Evolutionary conservation across 2,797 vertebrate genomes (phyloP).

Genomic region (Crax fasciolata): DNA sequence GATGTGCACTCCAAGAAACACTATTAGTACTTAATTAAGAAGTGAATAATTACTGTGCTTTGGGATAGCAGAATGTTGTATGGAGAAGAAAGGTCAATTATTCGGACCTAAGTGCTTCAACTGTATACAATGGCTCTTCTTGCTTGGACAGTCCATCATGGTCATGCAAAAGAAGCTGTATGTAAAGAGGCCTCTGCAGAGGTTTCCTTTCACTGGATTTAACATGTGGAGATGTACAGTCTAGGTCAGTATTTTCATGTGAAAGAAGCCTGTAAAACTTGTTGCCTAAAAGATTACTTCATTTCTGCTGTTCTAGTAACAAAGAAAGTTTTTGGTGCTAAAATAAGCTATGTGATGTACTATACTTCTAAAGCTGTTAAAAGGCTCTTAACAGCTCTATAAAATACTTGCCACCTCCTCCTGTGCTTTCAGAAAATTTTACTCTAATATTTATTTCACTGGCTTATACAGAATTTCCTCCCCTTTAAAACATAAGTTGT

Average conservation of each 20-base stretch:
- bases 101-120: neutral
- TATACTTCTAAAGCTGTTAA: constrained; percentile 76
- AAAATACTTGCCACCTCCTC: constrained; percentile 77
- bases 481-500: constrained; percentile 68
- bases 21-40: neutral
- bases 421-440: constrained; percentile 74
- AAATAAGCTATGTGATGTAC: constrained; percentile 74
- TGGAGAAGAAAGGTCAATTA: neutral
- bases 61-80: neutral
- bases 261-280: constrained; percentile 18
- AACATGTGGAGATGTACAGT: neutral
- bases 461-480: constrained; percentile 74
- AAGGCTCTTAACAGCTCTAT: constrained; percentile 80
- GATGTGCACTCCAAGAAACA: neutral
- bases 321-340: constrained; percentile 71
- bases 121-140: neutral
- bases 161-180: neutral
- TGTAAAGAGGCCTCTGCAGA: neutral
- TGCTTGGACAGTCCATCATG: neutral
- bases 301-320: constrained; percentile 47
- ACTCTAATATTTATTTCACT: constrained; percentile 77
- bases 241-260: neutral
- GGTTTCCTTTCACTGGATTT: neutral
- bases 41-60: neutral
- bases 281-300: constrained; percentile 10